Evolutionary conservation across 2,888 invertebrate genomes (phyloP), one percentile per base, ranked within the genome.

Genomic region (Drosophila incognita): DNA sequence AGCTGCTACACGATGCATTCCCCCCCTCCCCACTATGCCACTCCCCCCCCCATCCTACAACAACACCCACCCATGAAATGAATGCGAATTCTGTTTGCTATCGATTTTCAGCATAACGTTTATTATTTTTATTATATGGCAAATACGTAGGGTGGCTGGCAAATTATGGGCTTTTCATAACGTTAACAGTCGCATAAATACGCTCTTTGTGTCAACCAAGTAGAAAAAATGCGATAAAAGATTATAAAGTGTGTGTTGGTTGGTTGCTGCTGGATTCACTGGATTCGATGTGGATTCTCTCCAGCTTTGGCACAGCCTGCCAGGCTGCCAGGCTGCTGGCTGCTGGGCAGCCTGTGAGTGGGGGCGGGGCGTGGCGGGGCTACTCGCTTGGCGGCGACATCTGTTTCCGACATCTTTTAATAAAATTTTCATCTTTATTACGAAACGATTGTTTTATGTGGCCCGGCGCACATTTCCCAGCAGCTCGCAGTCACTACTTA

Each of bases 391-490:
- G 76, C 77, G 84, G 91, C 89, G 92, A 92, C 93, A 93, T 93
- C 93, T 93, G 93, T 91, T 93, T 92, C 90, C 91, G 93, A 93
- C 93, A 93, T 93, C 93, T 93, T 93, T 93, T 93, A 93, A 93
- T 93, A 93, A 93, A 93, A 93, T 93, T 93, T 93, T 93, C 93
- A 93, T 93, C 93, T 93, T 93, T 93, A 93, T 93, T 93, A 92
- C 92, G 89, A 91, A 92, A 92, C 91, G 91, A 92, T 92, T 92
- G 92, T 93, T 93, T 93, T 93, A 93, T 93, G 88, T 82, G 83
- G 80, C 81, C 52, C 76, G 48, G 40, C 58, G 24, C 42, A 38
- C 33, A 65, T 38, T 27, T n/a, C 49, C 31, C 51, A 29, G 31
- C 65, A 52, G 56, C 58, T 60, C 59, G 36, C 71, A 61, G 66